These are phyloP conservation scores for Drosophila equinoxialis DNA, from an alignment of 1,140 invertebrate genomes.

Conservation along the genomic window DNA sequence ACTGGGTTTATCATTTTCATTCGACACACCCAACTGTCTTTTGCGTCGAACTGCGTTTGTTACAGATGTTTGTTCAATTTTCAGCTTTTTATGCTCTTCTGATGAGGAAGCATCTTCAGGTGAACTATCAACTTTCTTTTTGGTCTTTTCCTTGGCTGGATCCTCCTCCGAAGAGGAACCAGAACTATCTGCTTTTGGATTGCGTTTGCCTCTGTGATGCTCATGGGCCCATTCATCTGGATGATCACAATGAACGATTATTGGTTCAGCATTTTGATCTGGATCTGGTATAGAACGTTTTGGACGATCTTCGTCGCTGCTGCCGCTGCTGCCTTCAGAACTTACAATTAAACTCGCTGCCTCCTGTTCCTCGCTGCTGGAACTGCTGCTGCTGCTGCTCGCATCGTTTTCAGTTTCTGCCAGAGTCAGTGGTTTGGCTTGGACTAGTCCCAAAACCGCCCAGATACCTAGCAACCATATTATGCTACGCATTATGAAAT, in stretches of 20 bases:
- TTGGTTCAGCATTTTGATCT: too few species aligned
- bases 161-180: too few species aligned
- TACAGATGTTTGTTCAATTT: neutral
- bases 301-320: neutral
- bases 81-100: neutral
- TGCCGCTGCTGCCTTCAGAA: neutral
- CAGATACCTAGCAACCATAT: constrained; percentile 1
- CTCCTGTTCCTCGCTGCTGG: neutral
- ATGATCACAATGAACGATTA: too few species aligned
- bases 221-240: neutral
- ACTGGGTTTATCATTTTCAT: neutral
- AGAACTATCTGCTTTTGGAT: too few species aligned
- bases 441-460: neutral
- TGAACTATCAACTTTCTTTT: too few species aligned
- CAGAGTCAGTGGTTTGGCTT: neutral
- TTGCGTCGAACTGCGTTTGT: neutral
- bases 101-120: too few species aligned
- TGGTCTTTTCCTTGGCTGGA: too few species aligned
- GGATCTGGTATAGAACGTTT: constrained; percentile 4
- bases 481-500: neutral
- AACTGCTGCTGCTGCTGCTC: neutral
- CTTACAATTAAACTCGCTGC: too few species aligned
- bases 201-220: neutral
- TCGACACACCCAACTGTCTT: neutral
- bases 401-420: neutral